Percentiles rank a stretch among this genome's conserved stretches.
phyloP scores from a whole-genome alignment of 2,888 invertebrate species.

The Dryococelus australis region DNA sequence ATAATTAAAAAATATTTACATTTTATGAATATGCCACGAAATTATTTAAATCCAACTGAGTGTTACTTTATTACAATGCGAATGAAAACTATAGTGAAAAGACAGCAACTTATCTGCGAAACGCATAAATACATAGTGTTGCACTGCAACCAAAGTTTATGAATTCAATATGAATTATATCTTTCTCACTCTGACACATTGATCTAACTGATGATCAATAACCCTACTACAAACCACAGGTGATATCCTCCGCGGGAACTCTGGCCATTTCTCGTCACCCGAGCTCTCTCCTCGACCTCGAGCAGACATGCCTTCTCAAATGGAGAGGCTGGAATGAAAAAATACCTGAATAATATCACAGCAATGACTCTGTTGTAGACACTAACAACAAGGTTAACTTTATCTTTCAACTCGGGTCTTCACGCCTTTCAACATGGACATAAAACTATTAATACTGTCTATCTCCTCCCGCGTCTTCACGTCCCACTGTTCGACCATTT shows the following conservation, averaged over 20 bases:
- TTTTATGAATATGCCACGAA: neutral
- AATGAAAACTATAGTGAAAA: no score
- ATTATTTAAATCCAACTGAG: no score
- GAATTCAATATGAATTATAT: constrained; percentile 22
- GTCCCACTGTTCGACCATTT: constrained; percentile 51
- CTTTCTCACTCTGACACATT: neutral
- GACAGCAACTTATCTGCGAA: neutral
- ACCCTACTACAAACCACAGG: constrained; percentile 37
- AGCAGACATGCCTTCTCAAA: constrained; percentile 38
- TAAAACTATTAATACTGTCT: constrained; percentile 70
- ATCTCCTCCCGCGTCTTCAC: constrained; percentile 62
- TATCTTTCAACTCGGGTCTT: constrained; percentile 61
- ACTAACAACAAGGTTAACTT: constrained; percentile 41
- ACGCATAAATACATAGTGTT: neutral
- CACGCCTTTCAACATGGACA: constrained; percentile 68
- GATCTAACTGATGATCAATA: neutral
- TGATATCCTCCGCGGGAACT: constrained; percentile 12
- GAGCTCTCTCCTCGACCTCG: constrained; percentile 28
- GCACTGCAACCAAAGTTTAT: neutral
- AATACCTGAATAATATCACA: constrained; percentile 43
- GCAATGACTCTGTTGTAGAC: neutral
- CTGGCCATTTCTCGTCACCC: constrained; percentile 31
- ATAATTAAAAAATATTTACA: no score
- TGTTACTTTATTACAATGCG: no score
- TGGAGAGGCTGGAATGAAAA: constrained; percentile 43